Evolutionary conservation across 2,797 vertebrate genomes (phyloP), one percentile per base, ranked within the genome.

Genomic region (Hydrolagus colliei): DNA sequence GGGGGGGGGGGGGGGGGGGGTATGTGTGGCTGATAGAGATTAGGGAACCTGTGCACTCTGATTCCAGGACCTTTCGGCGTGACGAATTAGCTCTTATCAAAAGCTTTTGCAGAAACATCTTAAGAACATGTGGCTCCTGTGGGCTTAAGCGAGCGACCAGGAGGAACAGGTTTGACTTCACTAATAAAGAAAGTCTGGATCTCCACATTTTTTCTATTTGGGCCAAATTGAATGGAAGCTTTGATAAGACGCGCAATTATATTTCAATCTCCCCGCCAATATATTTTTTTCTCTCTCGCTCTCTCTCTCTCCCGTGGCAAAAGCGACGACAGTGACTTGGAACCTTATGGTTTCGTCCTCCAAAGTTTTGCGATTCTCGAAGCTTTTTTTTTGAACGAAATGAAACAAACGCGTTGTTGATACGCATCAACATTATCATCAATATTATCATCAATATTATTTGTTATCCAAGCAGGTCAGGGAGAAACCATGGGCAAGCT

Each of bases 41-140:
- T 52, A 52, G 41, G 41, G 41, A 27, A 3, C 63, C 71, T 71
- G 62, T 84, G 63, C 32, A 68, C 62, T 71, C n/a, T 63, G 18
- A 84, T 68, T 27, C 79, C 35, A 9, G 32, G 9, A 35, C n/a
- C 65, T 84, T 71, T 71, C 65, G 20, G 79, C 67, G 41, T 41
- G 65, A 84, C 20, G 32, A 84, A 84, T 71, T 35, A 84, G 41
- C 32, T 71, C 79, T 84, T 84, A 84, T 84, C 65, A 84, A 84
- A 84, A 35, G 18, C 79, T 84, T 71, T 84, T 3, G 18, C 79
- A 71, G 27, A 68, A 67, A 84, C 63, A 82, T 84, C 63, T 71
- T 41, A 71, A 84, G 79, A 84, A 68, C 10, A 18, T 41, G 4
- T 5, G 4, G 32, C 65, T 61, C 18, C 79, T 84, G 65, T 71